Base-by-base conservation (phyloP, 2,888 invertebrate genomes). In the Aphidoletes aphidimyza region DNA sequence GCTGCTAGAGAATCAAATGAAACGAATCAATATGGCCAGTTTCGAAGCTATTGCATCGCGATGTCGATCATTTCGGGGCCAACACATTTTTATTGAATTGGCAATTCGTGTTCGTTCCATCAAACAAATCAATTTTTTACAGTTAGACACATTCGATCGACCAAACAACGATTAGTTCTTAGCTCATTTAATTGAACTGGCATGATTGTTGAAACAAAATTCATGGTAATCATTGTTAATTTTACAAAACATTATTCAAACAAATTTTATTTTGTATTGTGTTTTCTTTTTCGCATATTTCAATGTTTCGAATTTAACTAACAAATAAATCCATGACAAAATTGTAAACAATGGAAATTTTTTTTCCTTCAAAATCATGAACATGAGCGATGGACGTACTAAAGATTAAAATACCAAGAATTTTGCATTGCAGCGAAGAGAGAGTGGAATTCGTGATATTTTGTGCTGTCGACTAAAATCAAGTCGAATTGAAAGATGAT, bases 11-110 rank as follows among this genome's bases (percentile, higher is more conserved):
- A 22, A 22, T 22, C 6, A 47, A 22, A 54, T 2, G 3, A 17
- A 47, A 47, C 19, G 47, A 47, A 17, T 14, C 8, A 3, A 54
- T 22, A 54, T 54, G 54, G 54, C 22, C 54, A 54, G 47, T 47
- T 47, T 47, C 14, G 39, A 39, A 39, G 11, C 17, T 69, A 30
- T 69, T 14, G 0, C 42, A 19, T 30, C 30, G 69, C 30, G 69
- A 34, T 54, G 26, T 2, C 19, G 54, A 42, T 6, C 6, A 42
- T 42, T 14, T 42, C 14, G 6, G 42, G n/a, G n/a, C n/a, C n/a
- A n/a, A n/a, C n/a, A n/a, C 47, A 47, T 54, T 54, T 26, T 69
- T 69, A n/a, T n/a, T n/a, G n/a, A 69, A 69, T 69, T 69, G 30
- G 69, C 34, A 30, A 30, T 69, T 69, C 69, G 69, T 69, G 69